Evolutionary conservation across 1,140 invertebrate genomes (phyloP), one percentile per base, ranked within the genome.

Genomic region (Tetramorium parvispinum): DNA sequence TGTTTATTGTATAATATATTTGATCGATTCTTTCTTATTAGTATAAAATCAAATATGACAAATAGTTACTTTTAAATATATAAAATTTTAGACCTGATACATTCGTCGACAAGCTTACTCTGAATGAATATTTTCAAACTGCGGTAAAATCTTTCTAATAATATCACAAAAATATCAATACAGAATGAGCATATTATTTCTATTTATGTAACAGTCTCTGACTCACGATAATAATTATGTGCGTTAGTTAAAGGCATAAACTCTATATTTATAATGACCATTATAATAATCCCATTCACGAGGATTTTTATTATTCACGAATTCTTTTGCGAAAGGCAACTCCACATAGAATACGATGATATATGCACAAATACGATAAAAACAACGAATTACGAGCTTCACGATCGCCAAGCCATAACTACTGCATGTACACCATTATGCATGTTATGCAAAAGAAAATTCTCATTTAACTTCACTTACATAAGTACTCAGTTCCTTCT

Each of bases 351-450:
- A 32, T 18, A 13, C n/a, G 1, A 49, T 77, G 24, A 59, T 46
- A 63, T 53, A 32, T 46, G 21, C 21, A 11, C 18, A 51, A 65
- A 78, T 65, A 65, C 21, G 75, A 77, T 63, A 65, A 51, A 65
- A 78, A 55, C 51, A 49, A 78, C 11, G 27, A 51, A 27, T 65
- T 49, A 32, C 24, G 46, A 63, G 43, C 18, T 51, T 65, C 57
- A 27, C 59, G 59, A 78, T 78, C 59, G 18, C 57, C 27, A 49
- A 43, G 59, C 59, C 24, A 10, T 53, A 43, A 40, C 37, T 49
- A 51, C 13, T 32, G 11, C n/a, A 51, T 18, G 2, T 46, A n/a
- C 43, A 51, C 21, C 27, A 21, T 68, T 70, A 10, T 49, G 6
- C n/a, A 66, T 11, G 5, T 40, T 11, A 63, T 21, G 13, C 63